phyloP scores from a whole-genome alignment of 2,888 invertebrate species.

The Chalcosyrphus nemorum region DNA sequence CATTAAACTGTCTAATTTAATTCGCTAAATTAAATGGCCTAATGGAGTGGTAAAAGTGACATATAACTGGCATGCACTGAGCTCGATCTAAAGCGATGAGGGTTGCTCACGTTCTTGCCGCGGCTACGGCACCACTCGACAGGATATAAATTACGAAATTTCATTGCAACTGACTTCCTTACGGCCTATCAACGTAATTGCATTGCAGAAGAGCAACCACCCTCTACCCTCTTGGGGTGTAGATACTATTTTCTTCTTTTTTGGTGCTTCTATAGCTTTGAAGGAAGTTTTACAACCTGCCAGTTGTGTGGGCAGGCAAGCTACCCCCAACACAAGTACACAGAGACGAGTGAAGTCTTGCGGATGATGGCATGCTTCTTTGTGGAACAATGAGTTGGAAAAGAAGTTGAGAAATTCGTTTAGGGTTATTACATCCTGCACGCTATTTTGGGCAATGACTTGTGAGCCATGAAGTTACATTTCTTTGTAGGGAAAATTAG shows the following conservation, averaged over 20 bases:
- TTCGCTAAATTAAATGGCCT: conserved; percentile 38
- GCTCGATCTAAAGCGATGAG: background rate
- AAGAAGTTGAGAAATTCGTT: conserved; percentile 65
- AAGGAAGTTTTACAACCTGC: conserved; percentile 59
- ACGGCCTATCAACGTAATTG: conserved; percentile 69
- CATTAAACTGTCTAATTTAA: conserved; percentile 62
- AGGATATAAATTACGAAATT: conserved; percentile 69
- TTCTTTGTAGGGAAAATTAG: conserved; percentile 3
- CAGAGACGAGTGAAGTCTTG: conserved; percentile 12
- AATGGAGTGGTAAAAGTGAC: conserved; percentile 44
- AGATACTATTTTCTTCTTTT: no score
- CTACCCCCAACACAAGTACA: background rate
- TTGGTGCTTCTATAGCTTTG: conserved; percentile 33
- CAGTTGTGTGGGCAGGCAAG: conserved; percentile 3
- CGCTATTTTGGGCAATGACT: conserved; percentile 71
- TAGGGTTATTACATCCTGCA: conserved; percentile 72
- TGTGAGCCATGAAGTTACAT: conserved; percentile 41
- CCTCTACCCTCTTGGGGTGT: conserved; percentile 21
- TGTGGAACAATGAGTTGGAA: conserved; percentile 38
- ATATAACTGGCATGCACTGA: conserved; percentile 20
- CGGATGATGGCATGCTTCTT: conserved; percentile 48
- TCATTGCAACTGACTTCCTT: conserved; percentile 72
- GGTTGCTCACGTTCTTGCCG: conserved; percentile 30
- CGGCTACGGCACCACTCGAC: no score
- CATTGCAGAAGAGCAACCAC: conserved; percentile 50